Evolutionary conservation across 2,797 vertebrate genomes (phyloP), one percentile per base, ranked within the genome.

Genomic region (Hylomyscus alleni): DNA sequence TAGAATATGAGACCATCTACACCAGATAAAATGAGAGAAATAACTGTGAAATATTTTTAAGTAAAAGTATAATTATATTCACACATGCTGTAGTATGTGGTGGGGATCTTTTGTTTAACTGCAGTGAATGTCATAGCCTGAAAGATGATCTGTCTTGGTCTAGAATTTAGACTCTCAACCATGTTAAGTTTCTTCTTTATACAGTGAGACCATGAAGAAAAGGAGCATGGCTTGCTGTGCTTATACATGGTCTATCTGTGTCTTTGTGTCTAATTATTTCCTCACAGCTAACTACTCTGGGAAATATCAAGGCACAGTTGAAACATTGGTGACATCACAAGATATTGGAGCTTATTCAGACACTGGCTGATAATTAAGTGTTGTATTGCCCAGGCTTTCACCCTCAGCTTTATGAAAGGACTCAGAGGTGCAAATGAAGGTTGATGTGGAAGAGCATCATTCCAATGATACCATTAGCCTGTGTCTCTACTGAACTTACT

Each of bases 191-290:
- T 67, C 67, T 73, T 75, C 15, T n/a, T 69, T 83, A 60, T 29
- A 60, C 15, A 60, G 34, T 29, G 47, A 89, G 54, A 62, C 40
- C 15, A 31, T 10, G 40, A 83, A 58, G 40, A 58, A 37, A 84
- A 50, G 26, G n/a, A 58, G 12, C 9, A 4, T 40, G 6, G 47
- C 9, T 34, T 72, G 34, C 47, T 77, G 34, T 60, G 82, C 95
- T 88, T 34, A 12, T 0, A 2, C 6, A 9, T 73, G 86, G n/a
- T 34, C 60, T 81, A 8, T 31, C 7, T 11, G 6, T 67, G 90
- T 60, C 47, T 95, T 94, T 91, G 40, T 44, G 31, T 80, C 58
- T 86, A 58, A 75, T 89, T 91, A 52, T 67, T 89, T 78, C n/a
- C 90, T 62, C 58, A 29, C 22, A 75, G 69, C 56, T 26, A 95